phyloP scores from a whole-genome alignment of 2,113 vertebrate genomes.

The Axis porcinus region DNA sequence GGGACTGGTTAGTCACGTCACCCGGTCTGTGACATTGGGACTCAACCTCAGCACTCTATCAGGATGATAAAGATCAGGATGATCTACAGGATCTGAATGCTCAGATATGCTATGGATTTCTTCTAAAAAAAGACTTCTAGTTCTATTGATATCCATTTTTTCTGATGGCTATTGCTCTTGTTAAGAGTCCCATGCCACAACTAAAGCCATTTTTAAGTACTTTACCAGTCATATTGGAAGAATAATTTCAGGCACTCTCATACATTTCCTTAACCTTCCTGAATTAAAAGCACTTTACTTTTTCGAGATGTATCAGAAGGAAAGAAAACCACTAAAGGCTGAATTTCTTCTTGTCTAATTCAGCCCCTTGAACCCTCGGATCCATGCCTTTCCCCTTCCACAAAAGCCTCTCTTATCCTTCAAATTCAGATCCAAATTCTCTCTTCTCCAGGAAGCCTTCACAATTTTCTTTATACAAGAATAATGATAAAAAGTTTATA shows the following conservation, averaged over 20 bases:
- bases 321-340: not conserved
- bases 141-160: constrained; percentile 56
- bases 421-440: not conserved
- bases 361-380: not conserved
- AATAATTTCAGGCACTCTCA: constrained; percentile 58
- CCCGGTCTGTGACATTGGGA: not conserved
- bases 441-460: not conserved
- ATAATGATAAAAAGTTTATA: not conserved
- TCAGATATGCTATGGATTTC: constrained; percentile 50
- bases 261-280: constrained; percentile 45
- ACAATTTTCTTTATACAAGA: not conserved
- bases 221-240: constrained; percentile 60
- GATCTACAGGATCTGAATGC: not conserved
- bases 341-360: constrained; percentile 23
- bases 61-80: constrained; percentile 1
- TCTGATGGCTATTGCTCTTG: constrained; percentile 48
- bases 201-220: constrained; percentile 51
- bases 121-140: constrained; percentile 52
- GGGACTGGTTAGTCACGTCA: not conserved
- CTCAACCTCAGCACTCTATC: constrained; percentile 25
- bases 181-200: constrained; percentile 48
- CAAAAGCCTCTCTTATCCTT: not conserved
- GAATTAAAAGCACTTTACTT: constrained; percentile 51
- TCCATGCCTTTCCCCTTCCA: not conserved
- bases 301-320: constrained; percentile 5